Conservation (phyloP, 2,888 invertebrate species). For the Metacarcinus magister region DNA sequence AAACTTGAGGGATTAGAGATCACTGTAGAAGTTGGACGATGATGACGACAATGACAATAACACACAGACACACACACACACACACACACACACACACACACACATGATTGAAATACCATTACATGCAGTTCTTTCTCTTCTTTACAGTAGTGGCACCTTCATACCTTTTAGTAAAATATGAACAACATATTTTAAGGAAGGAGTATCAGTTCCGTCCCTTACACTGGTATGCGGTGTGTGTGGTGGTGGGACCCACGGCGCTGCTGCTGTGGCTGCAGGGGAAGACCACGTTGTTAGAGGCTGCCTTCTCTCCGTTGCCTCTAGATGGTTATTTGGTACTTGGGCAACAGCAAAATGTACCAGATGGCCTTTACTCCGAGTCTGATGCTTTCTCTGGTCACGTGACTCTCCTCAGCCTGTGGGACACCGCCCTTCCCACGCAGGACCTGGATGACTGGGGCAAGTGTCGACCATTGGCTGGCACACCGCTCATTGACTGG, state of each 20-base stretch:
- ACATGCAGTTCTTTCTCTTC: no score
- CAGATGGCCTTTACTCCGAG: not conserved
- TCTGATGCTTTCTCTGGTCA: not conserved
- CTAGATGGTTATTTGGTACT: not conserved
- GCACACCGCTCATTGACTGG: not conserved
- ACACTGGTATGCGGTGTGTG: not conserved
- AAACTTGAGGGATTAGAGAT: no score
- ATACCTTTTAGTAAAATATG: no score
- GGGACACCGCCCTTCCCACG: not conserved
- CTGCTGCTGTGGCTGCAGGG: not conserved
- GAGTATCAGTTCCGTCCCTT: not conserved
- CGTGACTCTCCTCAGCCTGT: not conserved
- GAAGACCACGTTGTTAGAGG: not conserved
- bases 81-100: no score
- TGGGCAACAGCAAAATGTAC: not conserved
- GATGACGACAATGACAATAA: no score
- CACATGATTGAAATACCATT: no score
- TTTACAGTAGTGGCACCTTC: no score
- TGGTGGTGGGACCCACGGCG: not conserved
- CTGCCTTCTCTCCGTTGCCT: not conserved
- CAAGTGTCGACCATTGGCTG: not conserved
- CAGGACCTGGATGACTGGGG: not conserved
- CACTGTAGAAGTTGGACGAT: no score
- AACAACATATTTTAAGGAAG: no score
- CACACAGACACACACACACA: no score